Base-by-base conservation (phyloP, 2,888 invertebrate species). In the Chironomus riparius region DNA sequence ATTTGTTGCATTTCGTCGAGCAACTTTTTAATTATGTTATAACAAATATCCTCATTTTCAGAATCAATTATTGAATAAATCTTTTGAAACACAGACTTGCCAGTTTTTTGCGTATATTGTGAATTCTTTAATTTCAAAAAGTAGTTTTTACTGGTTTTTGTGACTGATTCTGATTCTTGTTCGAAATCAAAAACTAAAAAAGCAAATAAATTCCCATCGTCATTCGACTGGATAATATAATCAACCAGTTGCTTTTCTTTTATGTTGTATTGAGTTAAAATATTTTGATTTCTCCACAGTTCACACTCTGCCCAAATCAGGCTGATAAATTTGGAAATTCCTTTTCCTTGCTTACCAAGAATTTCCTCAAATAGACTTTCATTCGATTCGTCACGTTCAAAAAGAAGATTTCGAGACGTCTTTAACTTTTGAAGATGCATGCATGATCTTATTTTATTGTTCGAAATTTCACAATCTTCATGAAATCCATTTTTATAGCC, bases 291-390 rank as follows among this genome's bases (percentile, higher is more conserved):
- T 13, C 76, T 13, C 76, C 76, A 76, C 10, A 76, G 10, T 21
- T 76, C 76, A 48, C 76, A 76, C 47, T 76, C 76, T 18, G 69
- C 47, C 76, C 76, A 76, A 50, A 76, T 69, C n/a, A 76, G 13
- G 6, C 50, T 61, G 18, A 76, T 56, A 22, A 69, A 76, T 18
- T 76, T 69, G 13, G 76, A 68, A 56, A 56, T 38, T 28, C 76
- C 76, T 12, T 10, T 50, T 18, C 76, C 76, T 18, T 62, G 76
- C 28, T 47, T 76, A 13, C n/a, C 7, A 4, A 76, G 21, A 38
- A 76, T 76, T 48, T 76, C 69, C 28, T 76, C 76, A 38, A 76
- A 76, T 21, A 76, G 56, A 68, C 68, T 76, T 18, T 76, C 76
- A 6, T 15, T 15, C 0, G 50, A 21, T 12, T 69, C 47, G 15